Base-by-base conservation (phyloP, 1,140 invertebrate species). In the Drepana arcuata region DNA sequence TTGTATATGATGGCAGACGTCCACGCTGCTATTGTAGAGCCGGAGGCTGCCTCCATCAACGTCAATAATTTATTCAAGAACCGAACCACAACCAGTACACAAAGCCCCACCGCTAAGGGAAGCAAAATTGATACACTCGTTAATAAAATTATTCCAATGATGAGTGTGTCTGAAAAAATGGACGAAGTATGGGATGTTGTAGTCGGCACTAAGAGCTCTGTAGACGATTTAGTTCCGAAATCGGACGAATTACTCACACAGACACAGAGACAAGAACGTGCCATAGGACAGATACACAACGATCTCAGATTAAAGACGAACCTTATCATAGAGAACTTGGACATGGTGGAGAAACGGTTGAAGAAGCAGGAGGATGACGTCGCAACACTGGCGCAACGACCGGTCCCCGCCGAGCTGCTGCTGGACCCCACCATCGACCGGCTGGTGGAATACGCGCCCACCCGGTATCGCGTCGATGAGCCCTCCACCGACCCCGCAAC, bases 161-260 rank as follows among this genome's bases (percentile, higher is more conserved):
- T 93, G 27, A 90, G 88, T n/a, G 92, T 94, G 0, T 92, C 92
- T 0, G 91, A 93, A 61, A 94, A 95, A 74, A 94, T 95, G 91
- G 92, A 95, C 50, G 91, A 95, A 80, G 92, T 95, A 2, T 95
- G 93, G 92, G 90, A 93, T 57, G 92, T 94, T 9, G 91, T 95
- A 11, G 92, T 94, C 2, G 92, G 92, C 1, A 94, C 92, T 1
- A 95, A 95, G 66, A 93, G 89, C 49, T 92, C 92, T 0, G 91
- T 94, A 3, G 92, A 95, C 65, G 88, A 93, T 61, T 82, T 95
- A 25, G 86, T 94, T 11, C 92, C 93, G 0, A 95, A 94, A 78
- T 94, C 93, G 0, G 93, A 95, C 53, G 92, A 93, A 46, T 81
- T 95, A 1, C 74, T 95, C 0, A 93, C 91, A 1, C 93, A 95